phyloP scores from a whole-genome alignment of 2,797 vertebrate genomes.

The Chromis chromis region DNA sequence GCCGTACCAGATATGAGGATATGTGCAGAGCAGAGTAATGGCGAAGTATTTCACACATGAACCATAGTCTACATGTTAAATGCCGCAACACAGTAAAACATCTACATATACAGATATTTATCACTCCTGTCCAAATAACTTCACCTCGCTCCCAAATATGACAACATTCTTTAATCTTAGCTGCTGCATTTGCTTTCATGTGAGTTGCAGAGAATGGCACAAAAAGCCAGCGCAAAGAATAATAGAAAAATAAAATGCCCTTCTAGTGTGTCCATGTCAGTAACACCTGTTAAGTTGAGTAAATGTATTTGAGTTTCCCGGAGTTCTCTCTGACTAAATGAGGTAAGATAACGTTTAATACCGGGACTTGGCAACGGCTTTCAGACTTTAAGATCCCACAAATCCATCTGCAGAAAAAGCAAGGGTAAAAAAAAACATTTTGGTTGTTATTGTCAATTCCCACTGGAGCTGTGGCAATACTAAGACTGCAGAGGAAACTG shows the following conservation, averaged over 20 bases:
- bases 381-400: conserved; percentile 73
- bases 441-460: conserved; percentile 79
- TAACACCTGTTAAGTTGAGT: conserved; percentile 69
- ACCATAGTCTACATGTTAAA: conserved; percentile 9
- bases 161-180: conserved; percentile 22
- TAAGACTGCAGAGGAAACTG: conserved; percentile 79
- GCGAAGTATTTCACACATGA: conserved; percentile 21
- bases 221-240: conserved; percentile 27
- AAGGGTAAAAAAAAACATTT: conserved; percentile 61
- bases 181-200: conserved; percentile 19
- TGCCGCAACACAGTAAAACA: conserved; percentile 2
- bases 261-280: conserved; percentile 49
- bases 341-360: conserved; percentile 75
- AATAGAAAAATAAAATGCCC: conserved; percentile 46
- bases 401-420: conserved; percentile 76
- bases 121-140: conserved; percentile 31
- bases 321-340: conserved; percentile 74
- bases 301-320: conserved; percentile 66
- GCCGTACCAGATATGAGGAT: conserved; percentile 27
- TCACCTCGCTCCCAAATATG: background rate
- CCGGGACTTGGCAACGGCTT: conserved; percentile 67
- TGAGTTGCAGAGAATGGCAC: conserved; percentile 13
- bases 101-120: conserved; percentile 20
- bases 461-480: conserved; percentile 75
- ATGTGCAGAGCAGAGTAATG: background rate